Evolutionary conservation across 2,888 invertebrate genomes (phyloP).

Genomic region (Junonia oenone): DNA sequence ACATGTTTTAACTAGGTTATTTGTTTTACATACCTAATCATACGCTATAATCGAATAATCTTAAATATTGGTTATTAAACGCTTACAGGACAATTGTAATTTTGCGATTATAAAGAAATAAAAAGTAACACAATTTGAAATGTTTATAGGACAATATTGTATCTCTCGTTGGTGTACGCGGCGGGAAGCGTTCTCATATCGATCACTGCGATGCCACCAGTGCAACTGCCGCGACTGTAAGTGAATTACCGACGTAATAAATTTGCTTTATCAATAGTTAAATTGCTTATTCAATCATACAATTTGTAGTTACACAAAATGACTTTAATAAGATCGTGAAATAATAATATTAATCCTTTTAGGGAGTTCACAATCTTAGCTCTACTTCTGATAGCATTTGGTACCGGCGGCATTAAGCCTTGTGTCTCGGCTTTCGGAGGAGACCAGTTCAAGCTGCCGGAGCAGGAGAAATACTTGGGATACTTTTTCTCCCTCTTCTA

Average conservation of each 20-base stretch:
- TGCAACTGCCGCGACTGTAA: constrained; percentile 81
- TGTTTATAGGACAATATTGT: constrained; percentile 87
- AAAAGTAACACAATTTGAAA: not conserved
- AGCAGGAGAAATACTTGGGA: constrained; percentile 87
- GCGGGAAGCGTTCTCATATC: constrained; percentile 90
- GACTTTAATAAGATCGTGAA: not conserved
- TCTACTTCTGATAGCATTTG: constrained; percentile 88
- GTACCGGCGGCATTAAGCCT: constrained; percentile 97
- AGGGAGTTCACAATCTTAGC: constrained; percentile 84
- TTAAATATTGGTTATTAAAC: not conserved
- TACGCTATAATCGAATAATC: not conserved
- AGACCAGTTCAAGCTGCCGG: constrained; percentile 92
- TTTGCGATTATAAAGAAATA: too few relatives aligned
- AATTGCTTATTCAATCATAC: too few relatives aligned
- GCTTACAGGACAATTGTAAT: not conserved
- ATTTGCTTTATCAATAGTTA: not conserved
- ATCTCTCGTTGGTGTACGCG: constrained; percentile 92
- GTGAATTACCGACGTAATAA: constrained; percentile 32
- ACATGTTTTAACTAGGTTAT: not conserved
- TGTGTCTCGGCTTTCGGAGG: constrained; percentile 97
- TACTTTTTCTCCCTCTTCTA: constrained; percentile 97
- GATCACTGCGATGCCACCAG: constrained; percentile 81
- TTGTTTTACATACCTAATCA: not conserved
- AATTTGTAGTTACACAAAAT: not conserved
- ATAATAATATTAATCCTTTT: constrained; percentile 37